phyloP scores from a whole-genome alignment of 2,888 invertebrate genomes.

The Thumatha senex region DNA sequence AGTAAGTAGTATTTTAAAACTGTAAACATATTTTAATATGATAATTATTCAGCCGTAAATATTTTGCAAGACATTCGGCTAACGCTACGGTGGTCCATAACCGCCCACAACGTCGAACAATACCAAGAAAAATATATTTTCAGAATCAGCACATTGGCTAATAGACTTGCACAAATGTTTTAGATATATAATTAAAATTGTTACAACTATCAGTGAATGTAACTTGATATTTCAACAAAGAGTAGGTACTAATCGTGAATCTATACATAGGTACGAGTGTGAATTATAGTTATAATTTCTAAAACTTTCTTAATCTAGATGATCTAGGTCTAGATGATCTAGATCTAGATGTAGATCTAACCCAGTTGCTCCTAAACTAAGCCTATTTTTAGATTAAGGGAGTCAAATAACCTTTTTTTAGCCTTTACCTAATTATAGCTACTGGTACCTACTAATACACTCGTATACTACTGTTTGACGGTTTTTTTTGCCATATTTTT shows the following conservation, averaged over 20 bases:
- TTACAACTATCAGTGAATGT: background rate
- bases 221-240: background rate
- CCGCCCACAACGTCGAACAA: background rate
- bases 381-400: background rate
- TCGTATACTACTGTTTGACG: too few species aligned
- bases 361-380: too few species aligned
- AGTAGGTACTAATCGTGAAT: background rate
- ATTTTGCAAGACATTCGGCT: conserved; percentile 5
- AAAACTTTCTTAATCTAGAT: too few species aligned
- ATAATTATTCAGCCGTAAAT: conserved; percentile 1
- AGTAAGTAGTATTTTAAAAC: background rate
- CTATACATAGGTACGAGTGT: too few species aligned
- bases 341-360: too few species aligned
- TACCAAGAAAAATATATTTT: conserved; percentile 5
- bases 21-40: background rate
- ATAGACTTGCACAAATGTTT: background rate
- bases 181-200: background rate
- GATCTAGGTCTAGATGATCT: too few species aligned
- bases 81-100: conserved; percentile 2
- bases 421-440: too few species aligned
- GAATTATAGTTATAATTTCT: background rate
- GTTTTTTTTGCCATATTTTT: too few species aligned
- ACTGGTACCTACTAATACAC: too few species aligned
- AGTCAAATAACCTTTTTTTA: background rate
- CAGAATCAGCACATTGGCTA: conserved; percentile 5